Percentiles rank a stretch among this genome's conserved stretches.
These are phyloP conservation scores for Podargus strigoides DNA, from an alignment of 2,797 vertebrate genomes.

Conservation along the genomic window DNA sequence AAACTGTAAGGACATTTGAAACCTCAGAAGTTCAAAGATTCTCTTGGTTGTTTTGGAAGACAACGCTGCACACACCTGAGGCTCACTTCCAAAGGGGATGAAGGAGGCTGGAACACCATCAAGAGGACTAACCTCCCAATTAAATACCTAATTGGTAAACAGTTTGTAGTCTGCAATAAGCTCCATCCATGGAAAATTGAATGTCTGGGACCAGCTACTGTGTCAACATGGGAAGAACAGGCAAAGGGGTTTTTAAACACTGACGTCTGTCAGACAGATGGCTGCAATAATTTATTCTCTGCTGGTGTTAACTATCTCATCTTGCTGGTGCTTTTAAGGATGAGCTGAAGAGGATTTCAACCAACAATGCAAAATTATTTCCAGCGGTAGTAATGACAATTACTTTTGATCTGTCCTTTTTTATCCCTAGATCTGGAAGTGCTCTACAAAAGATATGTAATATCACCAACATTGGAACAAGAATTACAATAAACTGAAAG, in stretches of 20 bases:
- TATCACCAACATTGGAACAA: rapidly evolving
- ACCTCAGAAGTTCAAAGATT: not conserved
- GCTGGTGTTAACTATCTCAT: not conserved
- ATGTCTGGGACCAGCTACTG: not conserved
- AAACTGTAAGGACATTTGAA: not conserved
- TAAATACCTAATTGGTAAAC: not conserved
- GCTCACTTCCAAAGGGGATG: not conserved
- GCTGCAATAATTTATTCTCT: constrained; percentile 1
- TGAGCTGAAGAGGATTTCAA: not conserved
- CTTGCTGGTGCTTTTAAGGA: not conserved
- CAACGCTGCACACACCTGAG: not conserved
- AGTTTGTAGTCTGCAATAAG: not conserved
- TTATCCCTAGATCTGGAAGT: not conserved
- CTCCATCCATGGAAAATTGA: not conserved
- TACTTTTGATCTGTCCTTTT: not conserved
- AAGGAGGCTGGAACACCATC: not conserved
- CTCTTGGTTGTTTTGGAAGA: not conserved
- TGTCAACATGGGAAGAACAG: not conserved
- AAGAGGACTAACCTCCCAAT: not conserved
- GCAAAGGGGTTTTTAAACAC: not conserved
- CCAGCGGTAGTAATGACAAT: not conserved
- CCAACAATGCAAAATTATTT: not conserved
- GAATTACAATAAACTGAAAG: rapidly evolving
- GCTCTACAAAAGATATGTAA: not conserved
- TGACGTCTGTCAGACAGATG: constrained; percentile 14